phyloP scores from a whole-genome alignment of 2,888 invertebrate species.

The Beris chalybata region DNA sequence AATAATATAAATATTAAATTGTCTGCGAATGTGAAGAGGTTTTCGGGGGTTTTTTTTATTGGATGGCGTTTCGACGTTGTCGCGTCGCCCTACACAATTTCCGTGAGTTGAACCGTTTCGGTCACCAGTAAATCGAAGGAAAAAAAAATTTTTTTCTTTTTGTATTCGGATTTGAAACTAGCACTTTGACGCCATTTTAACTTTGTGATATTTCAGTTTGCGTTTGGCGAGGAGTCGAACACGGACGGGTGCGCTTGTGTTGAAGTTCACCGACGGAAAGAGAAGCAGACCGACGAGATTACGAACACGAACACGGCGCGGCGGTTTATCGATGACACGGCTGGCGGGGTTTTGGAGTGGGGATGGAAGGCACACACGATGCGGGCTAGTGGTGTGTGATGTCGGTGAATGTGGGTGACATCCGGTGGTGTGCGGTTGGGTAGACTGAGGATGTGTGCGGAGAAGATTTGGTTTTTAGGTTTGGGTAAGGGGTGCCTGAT shows the following conservation, averaged over 20 bases:
- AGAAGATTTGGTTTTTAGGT: too few relatives aligned
- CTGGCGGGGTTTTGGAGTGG: too few relatives aligned
- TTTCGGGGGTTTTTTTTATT: slow-evolving; percentile 9
- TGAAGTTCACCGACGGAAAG: slow-evolving; percentile 30
- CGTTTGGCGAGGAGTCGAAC: slow-evolving; percentile 9
- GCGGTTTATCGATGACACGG: neutral
- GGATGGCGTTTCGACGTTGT: neutral
- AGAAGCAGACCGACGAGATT: slow-evolving; percentile 20
- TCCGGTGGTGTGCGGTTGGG: too few relatives aligned
- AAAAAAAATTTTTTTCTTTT: slow-evolving; percentile 20
- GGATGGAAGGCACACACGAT: too few relatives aligned
- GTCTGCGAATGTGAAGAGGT: neutral
- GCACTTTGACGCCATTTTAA: slow-evolving; percentile 40
- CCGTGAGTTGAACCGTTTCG: slow-evolving; percentile 25
- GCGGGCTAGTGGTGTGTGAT: too few relatives aligned
- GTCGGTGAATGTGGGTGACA: too few relatives aligned
- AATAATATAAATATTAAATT: slow-evolving; percentile 23
- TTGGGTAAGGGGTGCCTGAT: too few relatives aligned
- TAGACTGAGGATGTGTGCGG: too few relatives aligned
- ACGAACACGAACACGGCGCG: slow-evolving; percentile 24
- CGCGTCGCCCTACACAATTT: slow-evolving; percentile 29
- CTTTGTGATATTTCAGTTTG: slow-evolving; percentile 17
- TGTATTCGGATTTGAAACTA: slow-evolving; percentile 35
- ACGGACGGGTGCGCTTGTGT: slow-evolving; percentile 35
- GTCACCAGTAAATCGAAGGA: slow-evolving; percentile 34